Evolutionary conservation across 2,888 invertebrate genomes (phyloP).

Genomic region (Melinaea menophilus): DNA sequence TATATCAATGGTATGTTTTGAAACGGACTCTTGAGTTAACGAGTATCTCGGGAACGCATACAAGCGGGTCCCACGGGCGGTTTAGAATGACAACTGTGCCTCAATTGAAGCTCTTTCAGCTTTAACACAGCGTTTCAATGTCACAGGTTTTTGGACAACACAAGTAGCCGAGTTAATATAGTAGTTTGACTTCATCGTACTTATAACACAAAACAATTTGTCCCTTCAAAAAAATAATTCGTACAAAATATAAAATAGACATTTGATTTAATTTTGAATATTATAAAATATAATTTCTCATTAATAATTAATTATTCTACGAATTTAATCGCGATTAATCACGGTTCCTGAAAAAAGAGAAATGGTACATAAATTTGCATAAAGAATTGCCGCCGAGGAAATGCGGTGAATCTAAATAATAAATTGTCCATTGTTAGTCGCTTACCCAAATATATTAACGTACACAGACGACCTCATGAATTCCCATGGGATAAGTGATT

Average conservation of each 20-base stretch:
- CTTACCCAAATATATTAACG: constrained; percentile 65
- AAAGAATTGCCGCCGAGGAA: constrained; percentile 56
- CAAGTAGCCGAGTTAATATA: too few species aligned
- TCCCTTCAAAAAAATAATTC: too few species aligned
- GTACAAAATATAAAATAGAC: background rate
- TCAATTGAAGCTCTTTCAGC: background rate
- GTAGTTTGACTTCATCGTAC: too few species aligned
- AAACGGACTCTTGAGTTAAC: constrained; percentile 58
- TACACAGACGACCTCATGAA: constrained; percentile 72
- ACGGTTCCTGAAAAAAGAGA: constrained; percentile 10
- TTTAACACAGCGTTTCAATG: background rate
- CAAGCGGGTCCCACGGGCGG: constrained; percentile 24
- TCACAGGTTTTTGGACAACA: too few species aligned
- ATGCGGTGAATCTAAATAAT: constrained; percentile 66
- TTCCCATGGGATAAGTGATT: constrained; percentile 41
- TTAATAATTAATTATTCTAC: background rate
- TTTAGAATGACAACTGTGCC: constrained; percentile 13
- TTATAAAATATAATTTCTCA: background rate
- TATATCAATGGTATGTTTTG: constrained; percentile 38
- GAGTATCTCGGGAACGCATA: constrained; percentile 50
- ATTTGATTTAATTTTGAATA: background rate
- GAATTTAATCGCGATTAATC: constrained; percentile 18
- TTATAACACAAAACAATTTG: too few species aligned
- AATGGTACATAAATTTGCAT: constrained; percentile 50
- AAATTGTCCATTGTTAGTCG: constrained; percentile 71